Conservation (phyloP, 2,113 vertebrate genomes). For the Myrmophylax atrothorax region DNA sequence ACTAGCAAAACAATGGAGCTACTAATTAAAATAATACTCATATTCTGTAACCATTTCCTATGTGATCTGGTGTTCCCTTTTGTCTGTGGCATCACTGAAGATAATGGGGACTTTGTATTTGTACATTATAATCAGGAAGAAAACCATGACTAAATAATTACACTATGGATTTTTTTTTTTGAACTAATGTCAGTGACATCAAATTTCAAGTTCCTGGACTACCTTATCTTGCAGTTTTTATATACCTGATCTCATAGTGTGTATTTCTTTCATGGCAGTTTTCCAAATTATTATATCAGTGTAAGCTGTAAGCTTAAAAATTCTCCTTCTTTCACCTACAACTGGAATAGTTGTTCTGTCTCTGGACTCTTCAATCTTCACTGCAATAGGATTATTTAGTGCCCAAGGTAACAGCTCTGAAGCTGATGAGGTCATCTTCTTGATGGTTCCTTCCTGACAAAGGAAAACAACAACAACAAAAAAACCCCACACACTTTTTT, state of each 20-base stretch:
- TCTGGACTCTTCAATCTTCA: background rate
- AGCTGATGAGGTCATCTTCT: background rate
- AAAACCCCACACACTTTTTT: background rate
- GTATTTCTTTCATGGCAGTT: background rate
- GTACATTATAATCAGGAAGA: accelerated
- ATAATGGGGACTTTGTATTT: background rate
- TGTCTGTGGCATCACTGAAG: background rate
- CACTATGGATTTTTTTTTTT: background rate
- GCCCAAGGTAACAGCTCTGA: background rate
- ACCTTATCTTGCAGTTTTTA: background rate
- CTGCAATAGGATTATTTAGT: background rate
- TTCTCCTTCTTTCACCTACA: background rate
- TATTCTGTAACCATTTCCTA: background rate
- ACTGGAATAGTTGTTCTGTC: background rate
- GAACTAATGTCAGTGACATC: background rate
- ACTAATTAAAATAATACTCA: background rate
- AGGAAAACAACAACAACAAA: background rate
- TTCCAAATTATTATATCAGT: background rate
- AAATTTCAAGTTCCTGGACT: background rate
- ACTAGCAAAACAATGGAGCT: background rate
- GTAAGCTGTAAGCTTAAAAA: background rate
- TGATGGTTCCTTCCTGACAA: background rate
- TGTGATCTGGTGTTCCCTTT: background rate
- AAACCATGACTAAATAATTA: background rate
- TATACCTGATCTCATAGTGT: background rate